Base-by-base conservation (phyloP, 2,888 invertebrate species). In the Tolmerus cingulatus region DNA sequence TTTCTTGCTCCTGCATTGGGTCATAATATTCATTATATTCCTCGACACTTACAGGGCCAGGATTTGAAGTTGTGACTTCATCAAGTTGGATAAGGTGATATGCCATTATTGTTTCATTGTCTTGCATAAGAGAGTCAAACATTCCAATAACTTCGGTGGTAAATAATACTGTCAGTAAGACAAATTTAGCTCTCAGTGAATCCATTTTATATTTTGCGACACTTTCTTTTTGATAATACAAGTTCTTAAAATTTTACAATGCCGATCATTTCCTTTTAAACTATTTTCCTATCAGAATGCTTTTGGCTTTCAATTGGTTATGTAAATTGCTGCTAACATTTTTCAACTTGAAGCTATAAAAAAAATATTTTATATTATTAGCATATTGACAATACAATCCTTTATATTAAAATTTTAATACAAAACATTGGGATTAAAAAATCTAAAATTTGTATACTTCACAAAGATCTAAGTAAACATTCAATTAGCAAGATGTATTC, bases 1-100 rank as follows among this genome's bases (percentile, higher is more conserved):
- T 88, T 89, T 76, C 90, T 87, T 78, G 81, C 57, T 78, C 66
- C 16, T 84, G 84, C 23, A 74, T 37, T 84, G 34, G 66, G 30
- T 57, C 84, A n/a, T 74, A 74, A 78, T 85, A 81, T 79, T 87
- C 88, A 77, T 19, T 55, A 14, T 81, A 76, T 14, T 66, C 81
- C n/a, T 86, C 87, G 23, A 12, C 43, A 85, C 84, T 87, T 5
- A 87, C 79, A 66, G 87, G 84, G 37, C 87, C 79, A 74, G 86
- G 74, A 46, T 82, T 74, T 12, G 82, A 23, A n/a, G 86, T 74
- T 81, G 85, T 85, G 16, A 86, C 51, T 74, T 88, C 88, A 74
- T 88, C 88, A 79, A 86, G 81, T 16, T 76, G 87, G 16, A 76
- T 78, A 77, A 86, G 86, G n/a, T 86, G 86, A 37, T 87, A 78